Evolutionary conservation across 1,140 invertebrate species (phyloP).

Genomic region (Drosophila subpulchrella): DNA sequence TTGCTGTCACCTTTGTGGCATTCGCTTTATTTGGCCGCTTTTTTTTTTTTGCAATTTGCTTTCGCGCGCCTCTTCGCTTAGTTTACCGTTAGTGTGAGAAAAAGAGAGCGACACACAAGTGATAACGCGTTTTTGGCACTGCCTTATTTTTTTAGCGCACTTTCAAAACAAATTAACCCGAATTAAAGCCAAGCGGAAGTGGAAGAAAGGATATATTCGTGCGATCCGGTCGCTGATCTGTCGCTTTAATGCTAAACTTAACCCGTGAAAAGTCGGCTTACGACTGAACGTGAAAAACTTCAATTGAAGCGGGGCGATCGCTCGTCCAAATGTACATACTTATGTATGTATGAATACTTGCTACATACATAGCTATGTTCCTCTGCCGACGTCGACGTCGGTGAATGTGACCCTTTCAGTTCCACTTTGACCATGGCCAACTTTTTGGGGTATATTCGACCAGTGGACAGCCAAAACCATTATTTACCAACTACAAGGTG

Average conservation of each 20-base stretch:
- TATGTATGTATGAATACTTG: neutral
- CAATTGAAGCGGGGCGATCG: constrained; percentile 50
- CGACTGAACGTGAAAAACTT: constrained; percentile 63
- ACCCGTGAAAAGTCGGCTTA: constrained; percentile 71
- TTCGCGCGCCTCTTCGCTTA: constrained; percentile 12
- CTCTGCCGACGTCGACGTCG: constrained; percentile 42
- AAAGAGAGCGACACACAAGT: constrained; percentile 10
- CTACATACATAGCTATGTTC: neutral
- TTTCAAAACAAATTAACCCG: constrained; percentile 79
- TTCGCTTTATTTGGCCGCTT: constrained; percentile 16
- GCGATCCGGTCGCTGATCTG: constrained; percentile 27
- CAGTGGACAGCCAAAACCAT: constrained; percentile 11
- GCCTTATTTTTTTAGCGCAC: constrained; percentile 43
- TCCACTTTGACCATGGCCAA: constrained; percentile 38
- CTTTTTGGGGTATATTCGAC: constrained; percentile 29
- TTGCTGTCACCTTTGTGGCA: constrained; percentile 50
- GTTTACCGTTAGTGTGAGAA: constrained; percentile 40
- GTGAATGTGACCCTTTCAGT: constrained; percentile 51
- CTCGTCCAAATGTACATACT: neutral
- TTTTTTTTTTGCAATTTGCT: constrained; percentile 44
- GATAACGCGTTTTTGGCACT: constrained; percentile 34
- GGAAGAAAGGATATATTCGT: constrained; percentile 25
- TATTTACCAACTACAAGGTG: constrained; percentile 10
- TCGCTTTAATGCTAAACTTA: constrained; percentile 44
- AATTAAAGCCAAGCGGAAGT: constrained; percentile 66